These are phyloP conservation scores for Cyanoderma ruficeps DNA, from an alignment of 2,113 vertebrate species.

Conservation along the genomic window DNA sequence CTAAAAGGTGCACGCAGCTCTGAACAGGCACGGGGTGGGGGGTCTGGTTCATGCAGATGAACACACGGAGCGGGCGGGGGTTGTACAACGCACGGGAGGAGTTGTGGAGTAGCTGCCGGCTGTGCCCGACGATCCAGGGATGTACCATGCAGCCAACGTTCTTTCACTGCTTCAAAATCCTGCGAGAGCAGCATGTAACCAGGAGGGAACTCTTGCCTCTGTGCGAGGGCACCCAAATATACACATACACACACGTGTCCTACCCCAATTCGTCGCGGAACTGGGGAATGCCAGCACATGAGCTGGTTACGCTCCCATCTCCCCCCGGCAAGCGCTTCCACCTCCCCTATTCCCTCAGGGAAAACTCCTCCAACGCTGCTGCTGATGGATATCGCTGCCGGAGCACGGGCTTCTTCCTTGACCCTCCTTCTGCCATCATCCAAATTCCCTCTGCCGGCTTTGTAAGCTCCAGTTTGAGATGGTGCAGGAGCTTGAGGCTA, in stretches of 20 bases:
- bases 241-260: conserved; percentile 1
- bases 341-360: not conserved
- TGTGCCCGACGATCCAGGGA: not conserved
- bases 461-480: not conserved
- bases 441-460: not conserved
- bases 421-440: not conserved
- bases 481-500: not conserved
- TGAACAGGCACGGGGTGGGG: accelerated
- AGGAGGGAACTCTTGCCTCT: not conserved
- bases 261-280: not conserved
- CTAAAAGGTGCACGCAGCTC: not conserved
- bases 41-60: not conserved
- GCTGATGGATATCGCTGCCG: not conserved
- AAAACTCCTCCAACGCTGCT: not conserved
- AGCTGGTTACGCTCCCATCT: not conserved
- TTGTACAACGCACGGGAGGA: not conserved
- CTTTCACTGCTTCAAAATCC: not conserved
- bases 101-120: not conserved
- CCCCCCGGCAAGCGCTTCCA: not conserved
- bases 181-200: not conserved
- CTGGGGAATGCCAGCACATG: not conserved
- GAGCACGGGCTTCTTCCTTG: not conserved
- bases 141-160: accelerated
- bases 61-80: not conserved
- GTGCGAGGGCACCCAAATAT: not conserved